These are phyloP conservation scores for Eupsilia transversa DNA, from an alignment of 2,888 invertebrate species.

Conservation along the genomic window DNA sequence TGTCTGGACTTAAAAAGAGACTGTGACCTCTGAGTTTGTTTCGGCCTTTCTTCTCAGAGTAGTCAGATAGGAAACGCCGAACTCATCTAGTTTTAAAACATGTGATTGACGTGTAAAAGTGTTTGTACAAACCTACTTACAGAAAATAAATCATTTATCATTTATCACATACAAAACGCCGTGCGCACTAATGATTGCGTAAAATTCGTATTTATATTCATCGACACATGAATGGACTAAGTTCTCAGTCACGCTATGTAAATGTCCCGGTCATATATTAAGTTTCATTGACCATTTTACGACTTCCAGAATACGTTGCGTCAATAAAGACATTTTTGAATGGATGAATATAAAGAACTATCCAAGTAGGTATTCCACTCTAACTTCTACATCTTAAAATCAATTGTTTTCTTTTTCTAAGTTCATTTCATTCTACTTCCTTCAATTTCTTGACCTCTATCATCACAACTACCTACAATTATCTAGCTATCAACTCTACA, in stretches of 20 bases:
- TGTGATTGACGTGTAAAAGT: too few species aligned
- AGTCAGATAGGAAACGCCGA: too few species aligned
- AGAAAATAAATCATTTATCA: too few species aligned
- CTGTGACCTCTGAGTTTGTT: too few species aligned
- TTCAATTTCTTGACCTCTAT: not conserved
- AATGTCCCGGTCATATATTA: not conserved
- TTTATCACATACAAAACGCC: not conserved
- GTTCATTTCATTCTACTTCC: not conserved
- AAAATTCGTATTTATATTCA: not conserved
- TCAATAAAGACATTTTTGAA: not conserved
- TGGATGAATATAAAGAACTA: not conserved
- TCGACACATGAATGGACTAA: not conserved
- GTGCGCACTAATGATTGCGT: not conserved
- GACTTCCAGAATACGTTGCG: constrained; percentile 9
- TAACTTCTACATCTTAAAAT: too few species aligned
- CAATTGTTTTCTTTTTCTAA: not conserved
- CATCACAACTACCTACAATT: not conserved
- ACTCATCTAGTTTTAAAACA: too few species aligned
- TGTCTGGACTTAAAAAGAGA: too few species aligned
- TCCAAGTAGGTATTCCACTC: not conserved
- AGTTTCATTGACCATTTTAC: constrained; percentile 1
- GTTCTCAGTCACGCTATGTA: not conserved
- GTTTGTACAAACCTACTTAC: too few species aligned
- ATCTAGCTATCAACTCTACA: not conserved
- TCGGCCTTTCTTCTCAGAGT: too few species aligned